These are phyloP conservation scores for Rhabdomys dilectus DNA, from an alignment of 2,113 vertebrate species.

Conservation along the genomic window DNA sequence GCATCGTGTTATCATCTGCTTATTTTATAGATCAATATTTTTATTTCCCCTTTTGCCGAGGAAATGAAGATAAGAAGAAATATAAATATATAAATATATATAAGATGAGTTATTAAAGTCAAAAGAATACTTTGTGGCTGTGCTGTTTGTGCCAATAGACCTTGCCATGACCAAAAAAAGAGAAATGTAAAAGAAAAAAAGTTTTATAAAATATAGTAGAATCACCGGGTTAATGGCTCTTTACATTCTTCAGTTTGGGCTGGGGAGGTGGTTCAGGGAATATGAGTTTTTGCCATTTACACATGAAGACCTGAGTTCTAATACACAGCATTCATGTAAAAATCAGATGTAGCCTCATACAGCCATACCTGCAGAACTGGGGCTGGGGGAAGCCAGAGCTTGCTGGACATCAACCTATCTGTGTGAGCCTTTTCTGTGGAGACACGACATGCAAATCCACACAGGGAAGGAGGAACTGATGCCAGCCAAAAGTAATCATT, in stretches of 20 bases:
- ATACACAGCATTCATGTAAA: neutral
- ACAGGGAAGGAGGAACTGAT: neutral
- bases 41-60: slow-evolving; percentile 85
- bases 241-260: neutral
- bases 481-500: neutral
- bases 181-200: slow-evolving; percentile 85
- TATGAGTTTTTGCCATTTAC: no score
- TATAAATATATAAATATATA: slow-evolving; percentile 73
- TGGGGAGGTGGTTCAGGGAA: neutral
- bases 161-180: slow-evolving; percentile 90
- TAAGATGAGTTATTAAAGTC: slow-evolving; percentile 80
- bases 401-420: neutral
- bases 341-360: neutral
- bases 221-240: slow-evolving; percentile 56
- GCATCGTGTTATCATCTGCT: slow-evolving; percentile 91
- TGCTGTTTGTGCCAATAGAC: slow-evolving; percentile 87
- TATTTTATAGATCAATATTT: slow-evolving; percentile 90
- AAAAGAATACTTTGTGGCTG: slow-evolving; percentile 81
- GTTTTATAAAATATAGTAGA: slow-evolving; percentile 85
- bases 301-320: neutral
- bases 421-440: neutral
- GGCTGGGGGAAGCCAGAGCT: neutral
- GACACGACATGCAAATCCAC: neutral
- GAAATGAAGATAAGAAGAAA: slow-evolving; percentile 85
- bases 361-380: neutral